Evolutionary conservation across 2,113 vertebrate species (phyloP), one percentile per base, ranked within the genome.

Genomic region (Saguinus midas): DNA sequence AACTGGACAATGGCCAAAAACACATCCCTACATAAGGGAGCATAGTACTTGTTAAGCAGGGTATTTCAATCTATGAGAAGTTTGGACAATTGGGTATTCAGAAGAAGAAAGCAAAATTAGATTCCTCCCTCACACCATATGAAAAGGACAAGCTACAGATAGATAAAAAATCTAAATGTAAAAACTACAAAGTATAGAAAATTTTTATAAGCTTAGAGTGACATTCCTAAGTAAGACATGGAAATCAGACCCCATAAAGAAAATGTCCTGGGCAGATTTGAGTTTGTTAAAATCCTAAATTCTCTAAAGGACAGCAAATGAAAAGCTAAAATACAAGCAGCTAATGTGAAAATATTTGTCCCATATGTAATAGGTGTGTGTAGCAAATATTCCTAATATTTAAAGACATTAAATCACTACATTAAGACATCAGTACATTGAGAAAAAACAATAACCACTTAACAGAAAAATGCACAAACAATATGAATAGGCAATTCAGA

Each of bases 171-270:
- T 76, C 18, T 92, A 93, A 94, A 87, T 76, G 72, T n/a, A 86
- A 94, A 94, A 93, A 27, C 14, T 73, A 70, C 43, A 64, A 70
- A 91, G 83, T 52, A 64, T 76, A 95, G 89, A 96, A 91, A 76
- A 61, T 29, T 2, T 73, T 81, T 75, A 17, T 70, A 76, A 70
- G 23, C 29, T 83, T 93, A 40, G 55, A 79, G n/a, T 70, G 17
- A 20, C 52, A 66, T 92, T 94, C 73, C 32, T 88, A 76, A 93
- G 61, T 85, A 72, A 93, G 75, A 66, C 76, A 20, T 9, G 40
- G 43, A 96, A 86, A 78, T 1, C 43, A 86, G 86, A 70, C 76
- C 5, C 27, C 16, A 45, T 32, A 93, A 43, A 81, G 23, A 83
- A 85, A 87, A 9, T n/a, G 35, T 32, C 29, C 3, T 13, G 27